Evolutionary conservation across 2,888 invertebrate species (phyloP).

Genomic region (Thera obeliscata): DNA sequence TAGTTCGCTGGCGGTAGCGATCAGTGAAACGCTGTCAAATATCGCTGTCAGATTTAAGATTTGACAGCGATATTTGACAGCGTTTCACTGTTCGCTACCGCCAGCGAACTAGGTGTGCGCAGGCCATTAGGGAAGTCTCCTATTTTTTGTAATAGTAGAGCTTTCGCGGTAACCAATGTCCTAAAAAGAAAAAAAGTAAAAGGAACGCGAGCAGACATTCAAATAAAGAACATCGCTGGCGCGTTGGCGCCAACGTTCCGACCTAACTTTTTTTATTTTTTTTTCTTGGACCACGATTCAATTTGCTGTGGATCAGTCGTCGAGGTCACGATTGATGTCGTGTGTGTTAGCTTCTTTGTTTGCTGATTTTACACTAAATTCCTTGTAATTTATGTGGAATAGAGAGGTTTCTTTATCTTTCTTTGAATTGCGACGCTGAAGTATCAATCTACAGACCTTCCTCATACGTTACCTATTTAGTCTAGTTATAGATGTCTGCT

Average conservation of each 20-base stretch:
- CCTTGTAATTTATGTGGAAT: slow-evolving; percentile 30
- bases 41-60: no score
- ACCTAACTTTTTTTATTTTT: slow-evolving; percentile 76
- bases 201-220: slow-evolving; percentile 65
- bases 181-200: slow-evolving; percentile 50
- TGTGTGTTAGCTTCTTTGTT: slow-evolving; percentile 47
- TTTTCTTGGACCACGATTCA: slow-evolving; percentile 67
- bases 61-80: no score
- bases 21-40: no score
- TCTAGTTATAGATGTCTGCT: no score
- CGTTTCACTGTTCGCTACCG: no score
- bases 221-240: slow-evolving; percentile 76
- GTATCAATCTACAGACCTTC: slow-evolving; percentile 2
- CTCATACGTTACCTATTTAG: no score
- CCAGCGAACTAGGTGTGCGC: no score
- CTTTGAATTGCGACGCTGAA: slow-evolving; percentile 8
- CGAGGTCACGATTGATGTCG: slow-evolving; percentile 65
- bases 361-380: slow-evolving; percentile 36
- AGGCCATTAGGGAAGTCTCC: slow-evolving; percentile 12
- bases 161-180: slow-evolving; percentile 53
- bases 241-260: slow-evolving; percentile 82
- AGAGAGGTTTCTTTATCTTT: slow-evolving; percentile 8
- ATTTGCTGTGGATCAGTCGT: slow-evolving; percentile 72
- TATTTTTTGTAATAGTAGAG: slow-evolving; percentile 39
- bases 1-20: no score